Conservation (phyloP, 2,888 invertebrate genomes). For the Conchocele bisecta region DNA sequence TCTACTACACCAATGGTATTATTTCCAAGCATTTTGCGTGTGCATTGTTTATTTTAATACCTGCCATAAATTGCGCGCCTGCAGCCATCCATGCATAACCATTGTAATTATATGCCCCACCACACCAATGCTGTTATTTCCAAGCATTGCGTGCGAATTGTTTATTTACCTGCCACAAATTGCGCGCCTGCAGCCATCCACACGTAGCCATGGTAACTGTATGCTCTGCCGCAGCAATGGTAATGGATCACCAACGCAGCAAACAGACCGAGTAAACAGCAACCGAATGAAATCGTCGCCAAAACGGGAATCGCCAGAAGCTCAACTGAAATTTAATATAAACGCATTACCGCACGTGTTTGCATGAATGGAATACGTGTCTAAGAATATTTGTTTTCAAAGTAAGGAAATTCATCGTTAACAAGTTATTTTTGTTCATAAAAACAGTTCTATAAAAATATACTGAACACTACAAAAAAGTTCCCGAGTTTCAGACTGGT, state of each 20-base stretch:
- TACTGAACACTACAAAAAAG: too few relatives aligned
- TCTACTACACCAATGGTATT: constrained; percentile 29
- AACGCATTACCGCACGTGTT: too few relatives aligned
- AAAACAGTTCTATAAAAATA: too few relatives aligned
- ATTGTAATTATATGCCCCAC: constrained; percentile 31
- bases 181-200: constrained; percentile 27
- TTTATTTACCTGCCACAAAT: constrained; percentile 28
- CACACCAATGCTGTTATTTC: constrained; percentile 31
- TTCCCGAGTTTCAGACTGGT: too few relatives aligned
- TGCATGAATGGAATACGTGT: too few relatives aligned
- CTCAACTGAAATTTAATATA: constrained; percentile 43
- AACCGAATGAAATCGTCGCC: constrained; percentile 38
- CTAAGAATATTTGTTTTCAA: too few relatives aligned
- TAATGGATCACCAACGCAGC: constrained; percentile 36
- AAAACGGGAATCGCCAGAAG: constrained; percentile 38
- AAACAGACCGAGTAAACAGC: constrained; percentile 12
- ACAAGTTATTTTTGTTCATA: too few relatives aligned
- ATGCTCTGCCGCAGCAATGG: constrained; percentile 24
- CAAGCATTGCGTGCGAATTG: too few relatives aligned
- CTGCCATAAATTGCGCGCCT: constrained; percentile 31
- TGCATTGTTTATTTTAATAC: constrained; percentile 21
- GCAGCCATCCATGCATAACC: constrained; percentile 31
- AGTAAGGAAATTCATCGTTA: too few relatives aligned
- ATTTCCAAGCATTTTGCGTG: too few relatives aligned
- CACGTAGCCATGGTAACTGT: constrained; percentile 42